These are phyloP conservation scores for Dasypolia templi DNA, from an alignment of 2,888 invertebrate genomes.

Conservation along the genomic window DNA sequence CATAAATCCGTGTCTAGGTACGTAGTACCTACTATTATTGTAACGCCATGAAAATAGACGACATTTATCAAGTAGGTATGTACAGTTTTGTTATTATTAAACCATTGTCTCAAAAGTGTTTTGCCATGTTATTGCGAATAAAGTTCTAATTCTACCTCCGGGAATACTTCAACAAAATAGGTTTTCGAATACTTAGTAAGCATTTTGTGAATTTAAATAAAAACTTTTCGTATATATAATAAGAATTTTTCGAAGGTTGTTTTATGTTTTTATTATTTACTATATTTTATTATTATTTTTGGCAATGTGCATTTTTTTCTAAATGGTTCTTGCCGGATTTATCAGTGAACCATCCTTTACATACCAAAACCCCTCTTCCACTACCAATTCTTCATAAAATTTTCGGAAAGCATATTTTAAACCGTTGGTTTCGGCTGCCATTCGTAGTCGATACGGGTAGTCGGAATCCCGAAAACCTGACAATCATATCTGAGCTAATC, in stretches of 20 bases:
- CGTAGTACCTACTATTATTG: background rate
- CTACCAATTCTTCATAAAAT: background rate
- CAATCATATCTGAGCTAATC: no score
- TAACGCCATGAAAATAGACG: background rate
- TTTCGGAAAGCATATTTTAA: background rate
- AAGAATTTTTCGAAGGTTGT: no score
- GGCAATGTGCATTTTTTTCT: background rate
- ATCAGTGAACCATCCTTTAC: background rate
- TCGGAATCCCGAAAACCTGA: no score
- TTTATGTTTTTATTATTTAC: no score
- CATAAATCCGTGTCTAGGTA: background rate
- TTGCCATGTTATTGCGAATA: background rate
- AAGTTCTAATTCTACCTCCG: background rate
- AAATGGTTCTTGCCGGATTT: background rate
- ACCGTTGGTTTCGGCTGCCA: background rate
- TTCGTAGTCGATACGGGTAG: no score
- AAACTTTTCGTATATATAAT: no score
- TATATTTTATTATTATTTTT: no score
- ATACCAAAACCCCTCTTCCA: background rate
- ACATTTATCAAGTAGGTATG: background rate
- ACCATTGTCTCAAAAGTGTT: background rate
- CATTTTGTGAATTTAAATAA: no score
- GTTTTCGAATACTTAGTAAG: no score
- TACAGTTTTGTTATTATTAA: conserved; percentile 1
- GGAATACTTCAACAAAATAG: background rate